Evolutionary conservation across 2,797 vertebrate genomes (phyloP).

Genomic region (Masticophis lateralis): DNA sequence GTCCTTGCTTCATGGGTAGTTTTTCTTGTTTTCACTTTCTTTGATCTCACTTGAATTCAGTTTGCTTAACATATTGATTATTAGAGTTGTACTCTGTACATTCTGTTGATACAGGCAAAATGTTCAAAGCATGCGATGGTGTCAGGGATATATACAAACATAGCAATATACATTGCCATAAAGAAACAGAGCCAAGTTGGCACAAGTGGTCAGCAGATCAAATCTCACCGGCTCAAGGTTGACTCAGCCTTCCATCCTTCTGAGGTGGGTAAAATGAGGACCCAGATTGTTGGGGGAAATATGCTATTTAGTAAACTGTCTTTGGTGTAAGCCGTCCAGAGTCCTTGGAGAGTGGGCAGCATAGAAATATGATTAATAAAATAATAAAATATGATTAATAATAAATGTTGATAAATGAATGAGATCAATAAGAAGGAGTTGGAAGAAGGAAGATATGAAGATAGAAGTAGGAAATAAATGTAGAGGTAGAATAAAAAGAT

Average conservation of each 20-base stretch:
- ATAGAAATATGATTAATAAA: too few species aligned
- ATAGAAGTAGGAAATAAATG: neutral
- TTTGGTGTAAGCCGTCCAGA: too few species aligned
- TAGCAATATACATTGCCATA: neutral
- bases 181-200: neutral
- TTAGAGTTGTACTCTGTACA: neutral
- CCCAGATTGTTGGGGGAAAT: too few species aligned
- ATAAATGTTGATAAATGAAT: neutral
- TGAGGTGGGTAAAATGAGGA: too few species aligned
- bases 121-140: neutral
- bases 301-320: too few species aligned
- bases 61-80: neutral
- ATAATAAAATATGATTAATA: too few species aligned
- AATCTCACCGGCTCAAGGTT: too few species aligned
- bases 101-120: neutral
- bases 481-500: neutral
- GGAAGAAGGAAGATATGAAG: neutral
- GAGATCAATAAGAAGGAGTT: neutral
- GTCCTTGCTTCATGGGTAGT: neutral
- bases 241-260: too few species aligned
- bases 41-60: neutral
- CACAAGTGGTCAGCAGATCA: too few species aligned
- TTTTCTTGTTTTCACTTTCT: neutral
- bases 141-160: neutral
- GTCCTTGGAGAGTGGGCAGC: too few species aligned